Evolutionary conservation across 64 coral and sea anemone species (phyloP), one percentile per base, ranked within the genome.

Genomic region (Cladopsammia gracilis): DNA sequence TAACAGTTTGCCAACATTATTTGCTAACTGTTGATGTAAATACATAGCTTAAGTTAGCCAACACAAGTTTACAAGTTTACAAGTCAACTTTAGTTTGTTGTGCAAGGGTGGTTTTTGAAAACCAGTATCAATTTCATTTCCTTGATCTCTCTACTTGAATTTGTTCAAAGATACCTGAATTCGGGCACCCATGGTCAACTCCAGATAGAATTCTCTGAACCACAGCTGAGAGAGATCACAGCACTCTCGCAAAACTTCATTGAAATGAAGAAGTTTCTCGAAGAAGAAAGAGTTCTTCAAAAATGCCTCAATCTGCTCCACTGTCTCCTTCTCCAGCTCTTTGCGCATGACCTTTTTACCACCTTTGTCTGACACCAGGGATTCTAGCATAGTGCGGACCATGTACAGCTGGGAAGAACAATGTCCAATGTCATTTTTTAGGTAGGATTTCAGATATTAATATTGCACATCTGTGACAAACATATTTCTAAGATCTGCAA

Each of bases 121-220:
- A 34, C 34, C 34, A 34, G 34, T 2, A 34, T 34, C 34, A 34
- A 34, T 34, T 34, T 34, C 34, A 34, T 34, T 34, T 34, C 34
- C 34, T 34, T 34, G 34, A 34, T 34, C 34, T 34, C 0, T 34
- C 34, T 34, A 20, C n/a, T 70, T 25, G 10, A 1, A 1, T 12
- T 56, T 56, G 7, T 56, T 12, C 19, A 66, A 25, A 76, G 44
- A 13, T 91, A 98, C 97, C 97, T 98, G 97, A 24, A 98, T 98
- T 96, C 97, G 90, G 45, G 82, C 82, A 62, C 97, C 97, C 97
- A 98, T 98, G 75, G 97, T 98, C 11, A 98, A 86, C 77, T 98
- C 97, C 47, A 98, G 71, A 87, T 95, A 98, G 70, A 98, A 98
- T 16, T 98, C 97, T 79, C 97, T 98, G 43, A 98, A 98, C 97